Evolutionary conservation across 92 coral and sea anemone genomes (phyloP).

Genomic region (Plumapathes pennacea): DNA sequence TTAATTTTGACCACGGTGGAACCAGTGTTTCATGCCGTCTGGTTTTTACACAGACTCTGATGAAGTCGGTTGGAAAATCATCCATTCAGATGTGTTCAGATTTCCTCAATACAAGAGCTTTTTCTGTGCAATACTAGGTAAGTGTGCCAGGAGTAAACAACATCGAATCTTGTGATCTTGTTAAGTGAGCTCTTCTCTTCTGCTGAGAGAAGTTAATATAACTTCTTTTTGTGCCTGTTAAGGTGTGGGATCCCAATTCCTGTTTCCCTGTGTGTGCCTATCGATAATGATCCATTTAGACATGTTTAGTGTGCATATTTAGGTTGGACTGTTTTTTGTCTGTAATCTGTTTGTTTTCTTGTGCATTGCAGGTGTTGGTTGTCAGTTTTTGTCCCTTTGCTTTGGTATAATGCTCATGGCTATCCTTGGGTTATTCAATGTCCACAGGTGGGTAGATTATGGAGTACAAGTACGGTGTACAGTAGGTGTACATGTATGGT

Average conservation of each 20-base stretch:
- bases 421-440: slow-evolving; percentile 92
- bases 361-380: slow-evolving; percentile 50
- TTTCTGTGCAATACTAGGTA: slow-evolving; percentile 95
- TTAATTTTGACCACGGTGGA: too few relatives aligned
- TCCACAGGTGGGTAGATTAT: slow-evolving; percentile 92
- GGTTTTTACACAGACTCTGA: slow-evolving; percentile 84
- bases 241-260: slow-evolving; percentile 87
- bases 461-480: too few relatives aligned
- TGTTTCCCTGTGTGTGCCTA: slow-evolving; percentile 89
- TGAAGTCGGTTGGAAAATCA: slow-evolving; percentile 98
- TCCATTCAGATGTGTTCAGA: slow-evolving; percentile 92
- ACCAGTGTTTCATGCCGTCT: too few relatives aligned
- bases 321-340: not conserved
- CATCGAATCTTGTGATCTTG: not conserved
- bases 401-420: slow-evolving; percentile 97
- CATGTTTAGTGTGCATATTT: slow-evolving; percentile 99
- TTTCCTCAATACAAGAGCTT: slow-evolving; percentile 95
- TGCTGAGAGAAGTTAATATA: not conserved
- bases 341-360: not conserved
- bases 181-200: not conserved
- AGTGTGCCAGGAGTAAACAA: slow-evolving; percentile 21
- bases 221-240: slow-evolving; percentile 7
- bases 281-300: slow-evolving; percentile 84
- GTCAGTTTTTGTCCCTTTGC: slow-evolving; percentile 92
- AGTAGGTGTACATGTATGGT: too few relatives aligned